Percentiles rank a stretch among this genome's conserved stretches.
phyloP scores from a whole-genome alignment of 1,140 invertebrate species.

The Microplitis mediator region DNA sequence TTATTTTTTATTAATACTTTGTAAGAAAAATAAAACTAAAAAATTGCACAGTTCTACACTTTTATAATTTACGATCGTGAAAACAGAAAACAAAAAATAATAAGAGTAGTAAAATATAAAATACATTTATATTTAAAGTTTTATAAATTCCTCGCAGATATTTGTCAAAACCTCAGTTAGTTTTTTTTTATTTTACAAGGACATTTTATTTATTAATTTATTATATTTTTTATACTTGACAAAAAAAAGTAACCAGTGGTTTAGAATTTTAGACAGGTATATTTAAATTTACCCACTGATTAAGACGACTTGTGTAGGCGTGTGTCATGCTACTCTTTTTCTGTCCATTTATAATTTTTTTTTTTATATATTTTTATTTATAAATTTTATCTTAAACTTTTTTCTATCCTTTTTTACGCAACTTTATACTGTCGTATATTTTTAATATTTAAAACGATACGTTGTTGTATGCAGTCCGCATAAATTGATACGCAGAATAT shows the following conservation, averaged over 20 bases:
- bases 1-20: slow-evolving; percentile 4
- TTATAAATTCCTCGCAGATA: slow-evolving; percentile 26
- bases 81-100: not conserved
- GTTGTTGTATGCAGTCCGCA: no score
- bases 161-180: slow-evolving; percentile 16
- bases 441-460: no score
- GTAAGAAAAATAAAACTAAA: not conserved
- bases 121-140: not conserved
- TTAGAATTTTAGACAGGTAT: slow-evolving; percentile 17
- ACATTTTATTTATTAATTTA: no score
- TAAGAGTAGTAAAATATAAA: no score
- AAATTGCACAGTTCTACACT: slow-evolving; percentile 24
- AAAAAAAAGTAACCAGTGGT: slow-evolving; percentile 1
- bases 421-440: no score
- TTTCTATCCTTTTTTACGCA: not conserved
- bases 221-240: no score
- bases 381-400: not conserved
- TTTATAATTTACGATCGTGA: slow-evolving; percentile 24
- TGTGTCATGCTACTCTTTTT: slow-evolving; percentile 19
- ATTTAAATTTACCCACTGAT: slow-evolving; percentile 26
- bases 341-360: slow-evolving; percentile 9
- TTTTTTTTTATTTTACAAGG: not conserved
- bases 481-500: no score
- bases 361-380: not conserved
- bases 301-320: slow-evolving; percentile 20